phyloP scores from a whole-genome alignment of 2,797 vertebrate species.

The Chaunax sp. region DNA sequence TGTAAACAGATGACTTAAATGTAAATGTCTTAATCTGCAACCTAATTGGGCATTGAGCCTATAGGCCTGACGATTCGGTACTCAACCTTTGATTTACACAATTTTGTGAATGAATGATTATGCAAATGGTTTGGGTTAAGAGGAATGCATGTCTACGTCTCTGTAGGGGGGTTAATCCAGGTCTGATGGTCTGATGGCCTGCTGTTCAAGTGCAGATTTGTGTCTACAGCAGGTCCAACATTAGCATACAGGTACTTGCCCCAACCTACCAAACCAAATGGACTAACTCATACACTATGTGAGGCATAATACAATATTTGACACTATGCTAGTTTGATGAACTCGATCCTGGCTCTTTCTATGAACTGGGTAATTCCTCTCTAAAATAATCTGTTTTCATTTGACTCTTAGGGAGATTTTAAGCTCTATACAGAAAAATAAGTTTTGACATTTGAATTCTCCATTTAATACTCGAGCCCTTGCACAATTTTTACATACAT shows the following conservation, averaged over 20 bases:
- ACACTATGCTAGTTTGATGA: not conserved
- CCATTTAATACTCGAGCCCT: not conserved
- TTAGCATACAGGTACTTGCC: conserved; percentile 36
- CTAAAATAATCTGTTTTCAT: too few species aligned
- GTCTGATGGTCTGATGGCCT: conserved; percentile 30
- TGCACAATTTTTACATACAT: not conserved
- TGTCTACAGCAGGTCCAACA: conserved; percentile 11
- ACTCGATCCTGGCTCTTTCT: not conserved
- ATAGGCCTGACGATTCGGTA: conserved; percentile 3
- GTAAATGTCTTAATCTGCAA: conserved; percentile 47
- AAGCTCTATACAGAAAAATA: not conserved
- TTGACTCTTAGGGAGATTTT: too few species aligned
- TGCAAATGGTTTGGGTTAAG: conserved; percentile 51
- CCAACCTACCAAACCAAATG: conserved; percentile 21
- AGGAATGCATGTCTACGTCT: conserved; percentile 17
- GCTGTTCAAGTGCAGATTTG: conserved; percentile 61
- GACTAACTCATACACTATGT: not conserved
- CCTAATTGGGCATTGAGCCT: conserved; percentile 30
- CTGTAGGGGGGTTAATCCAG: conserved; percentile 15
- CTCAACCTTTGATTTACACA: conserved; percentile 25
- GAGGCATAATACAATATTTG: not conserved
- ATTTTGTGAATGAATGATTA: conserved; percentile 35
- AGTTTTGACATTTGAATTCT: not conserved
- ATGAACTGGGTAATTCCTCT: too few species aligned
- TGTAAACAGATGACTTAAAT: conserved; percentile 20